These are phyloP conservation scores for Montipora capricornis DNA, from an alignment of 64 coral and sea anemone genomes.

Conservation along the genomic window DNA sequence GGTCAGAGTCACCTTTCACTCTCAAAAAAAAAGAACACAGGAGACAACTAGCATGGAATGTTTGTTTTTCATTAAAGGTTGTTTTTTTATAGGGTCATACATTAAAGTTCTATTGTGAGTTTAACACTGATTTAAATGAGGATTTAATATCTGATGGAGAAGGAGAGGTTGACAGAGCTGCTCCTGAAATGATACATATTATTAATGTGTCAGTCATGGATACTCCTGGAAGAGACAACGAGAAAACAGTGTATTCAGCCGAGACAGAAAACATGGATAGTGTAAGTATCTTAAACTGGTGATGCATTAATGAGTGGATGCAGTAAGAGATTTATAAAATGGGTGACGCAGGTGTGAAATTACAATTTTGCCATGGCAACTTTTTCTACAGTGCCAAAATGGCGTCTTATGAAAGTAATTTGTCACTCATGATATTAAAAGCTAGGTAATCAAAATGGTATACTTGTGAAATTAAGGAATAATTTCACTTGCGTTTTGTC, in stretches of 20 bases:
- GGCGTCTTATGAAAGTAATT: no score
- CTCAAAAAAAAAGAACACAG: no score
- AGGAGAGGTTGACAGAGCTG: slow-evolving; percentile 16
- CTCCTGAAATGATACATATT: slow-evolving; percentile 79
- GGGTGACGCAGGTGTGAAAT: no score
- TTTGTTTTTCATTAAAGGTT: slow-evolving; percentile 7
- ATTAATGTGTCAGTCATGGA: slow-evolving; percentile 79
- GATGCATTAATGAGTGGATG: no score
- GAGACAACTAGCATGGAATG: neutral
- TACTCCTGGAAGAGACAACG: slow-evolving; percentile 59
- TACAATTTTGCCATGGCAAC: no score
- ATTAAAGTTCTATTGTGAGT: slow-evolving; percentile 92
- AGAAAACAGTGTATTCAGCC: slow-evolving; percentile 76
- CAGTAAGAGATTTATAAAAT: no score
- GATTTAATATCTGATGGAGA: neutral
- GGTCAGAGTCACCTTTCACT: no score
- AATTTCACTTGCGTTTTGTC: no score
- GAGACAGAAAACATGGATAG: slow-evolving; percentile 97
- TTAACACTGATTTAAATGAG: slow-evolving; percentile 61
- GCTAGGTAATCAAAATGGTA: no score
- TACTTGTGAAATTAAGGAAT: no score
- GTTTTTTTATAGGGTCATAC: slow-evolving; percentile 68
- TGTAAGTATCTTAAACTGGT: slow-evolving; percentile 46
- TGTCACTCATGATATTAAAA: no score
- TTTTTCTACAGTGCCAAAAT: no score